These are phyloP conservation scores for Emydocephalus ijimae DNA, from an alignment of 2,113 vertebrate genomes.

Conservation along the genomic window DNA sequence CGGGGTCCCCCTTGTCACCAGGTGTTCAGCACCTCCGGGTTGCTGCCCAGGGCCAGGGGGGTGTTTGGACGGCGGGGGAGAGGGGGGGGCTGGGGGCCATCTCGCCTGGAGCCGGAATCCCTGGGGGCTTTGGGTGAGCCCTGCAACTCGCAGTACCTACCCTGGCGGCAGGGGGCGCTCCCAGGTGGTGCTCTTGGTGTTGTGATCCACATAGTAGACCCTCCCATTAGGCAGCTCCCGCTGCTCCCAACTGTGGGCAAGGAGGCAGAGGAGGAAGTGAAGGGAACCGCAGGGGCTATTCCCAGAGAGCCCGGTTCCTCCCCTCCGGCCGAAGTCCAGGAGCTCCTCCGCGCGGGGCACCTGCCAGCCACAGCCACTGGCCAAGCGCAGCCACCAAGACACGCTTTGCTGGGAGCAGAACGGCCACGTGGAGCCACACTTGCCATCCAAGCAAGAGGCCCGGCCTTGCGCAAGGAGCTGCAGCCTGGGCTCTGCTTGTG, in stretches of 20 bases:
- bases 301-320: background rate
- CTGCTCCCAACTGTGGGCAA: slow-evolving; percentile 88
- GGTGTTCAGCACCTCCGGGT: background rate
- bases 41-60: background rate
- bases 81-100: background rate
- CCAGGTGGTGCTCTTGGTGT: slow-evolving; percentile 98
- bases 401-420: slow-evolving; percentile 33
- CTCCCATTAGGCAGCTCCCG: slow-evolving; percentile 90
- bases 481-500: slow-evolving; percentile 52
- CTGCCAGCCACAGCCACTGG: background rate
- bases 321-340: background rate
- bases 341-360: too few relatives aligned
- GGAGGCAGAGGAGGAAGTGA: background rate
- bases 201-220: slow-evolving; percentile 97
- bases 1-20: background rate
- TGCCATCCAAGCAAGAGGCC: slow-evolving; percentile 63
- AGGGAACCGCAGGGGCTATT: accelerated
- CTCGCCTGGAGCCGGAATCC: background rate
- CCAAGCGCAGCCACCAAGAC: background rate
- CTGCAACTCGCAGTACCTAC: slow-evolving; percentile 64
- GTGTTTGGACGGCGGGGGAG: background rate
- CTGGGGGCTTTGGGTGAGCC: background rate
- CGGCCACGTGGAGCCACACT: slow-evolving; percentile 45
- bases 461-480: slow-evolving; percentile 72
- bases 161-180: slow-evolving; percentile 94